Evolutionary conservation across 2,797 vertebrate genomes (phyloP), one percentile per base, ranked within the genome.

Genomic region (Molossus alvarezi): DNA sequence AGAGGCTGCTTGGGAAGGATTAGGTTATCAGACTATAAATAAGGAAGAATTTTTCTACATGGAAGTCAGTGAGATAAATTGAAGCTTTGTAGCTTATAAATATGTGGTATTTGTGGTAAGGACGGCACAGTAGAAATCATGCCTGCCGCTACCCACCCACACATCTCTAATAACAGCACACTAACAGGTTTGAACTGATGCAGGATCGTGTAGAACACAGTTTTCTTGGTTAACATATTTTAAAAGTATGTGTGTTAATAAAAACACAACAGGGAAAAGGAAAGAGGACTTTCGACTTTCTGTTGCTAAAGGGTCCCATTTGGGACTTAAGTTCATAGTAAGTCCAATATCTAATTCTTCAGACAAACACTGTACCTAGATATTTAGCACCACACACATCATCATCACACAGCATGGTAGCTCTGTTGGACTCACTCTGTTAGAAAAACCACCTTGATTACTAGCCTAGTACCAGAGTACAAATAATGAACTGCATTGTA

Each of bases 21-120:
- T 18, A 14, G 91, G 97, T 90, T 83, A 83, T n/a, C 87, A 57
- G 37, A 90, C 10, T 92, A 77, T 75, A 98, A 98, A 97, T 95
- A 89, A 96, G 77, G 6, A 65, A 96, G 91, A 91, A 94, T 95
- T 88, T 91, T 37, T 90, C 75, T 96, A 93, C 57, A 14, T 96
- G 57, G 90, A 92, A 96, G 95, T 96, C 82, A 64, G 90, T 25
- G 23, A 67, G 81, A 97, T 92, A 94, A 95, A 97, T 93, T 95
- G 77, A 94, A 95, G 95, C 65, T 88, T 96, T 94, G 48, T 91
- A 76, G 71, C 93, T 96, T 90, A 97, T 41, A 90, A 95, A 96
- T 60, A 57, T 57, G 75, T 76, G 84, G 3, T 92, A 72, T 96
- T 97, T n/a, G 85, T 23, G 48, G 27, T 20, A 91, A 92, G 17